Percentiles rank a stretch among this genome's conserved stretches.
phyloP scores from a whole-genome alignment of 2,888 invertebrate species.

The Phymatocera aterrima region DNA sequence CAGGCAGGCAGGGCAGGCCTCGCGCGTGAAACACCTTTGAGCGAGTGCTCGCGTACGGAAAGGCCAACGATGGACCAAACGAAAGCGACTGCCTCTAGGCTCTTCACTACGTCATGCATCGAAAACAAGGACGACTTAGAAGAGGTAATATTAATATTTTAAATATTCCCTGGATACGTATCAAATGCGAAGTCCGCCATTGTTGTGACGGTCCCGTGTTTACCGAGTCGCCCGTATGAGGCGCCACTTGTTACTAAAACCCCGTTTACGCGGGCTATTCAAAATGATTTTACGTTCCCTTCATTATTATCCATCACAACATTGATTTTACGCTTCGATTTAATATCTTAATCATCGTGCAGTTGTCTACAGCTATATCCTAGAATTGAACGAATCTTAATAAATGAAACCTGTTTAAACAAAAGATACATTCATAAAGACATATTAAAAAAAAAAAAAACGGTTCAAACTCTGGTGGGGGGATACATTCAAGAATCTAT shows the following conservation, averaged over 20 bases:
- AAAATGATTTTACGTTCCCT: neutral
- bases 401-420: too few species aligned
- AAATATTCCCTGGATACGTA: constrained; percentile 70
- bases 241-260: constrained; percentile 76
- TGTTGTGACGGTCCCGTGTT: constrained; percentile 78
- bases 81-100: constrained; percentile 79
- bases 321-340: too few species aligned
- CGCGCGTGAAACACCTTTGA: constrained; percentile 57
- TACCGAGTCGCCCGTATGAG: constrained; percentile 72
- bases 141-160: constrained; percentile 82
- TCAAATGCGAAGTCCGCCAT: constrained; percentile 71
- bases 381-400: too few species aligned
- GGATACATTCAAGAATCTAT: too few species aligned
- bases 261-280: constrained; percentile 44
- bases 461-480: too few species aligned
- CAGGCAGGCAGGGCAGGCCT: constrained; percentile 70
- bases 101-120: constrained; percentile 88
- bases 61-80: constrained; percentile 73
- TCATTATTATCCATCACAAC: neutral
- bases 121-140: constrained; percentile 94
- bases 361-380: too few species aligned
- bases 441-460: too few species aligned
- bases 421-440: too few species aligned
- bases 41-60: constrained; percentile 52
- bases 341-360: too few species aligned